Base-by-base conservation (phyloP, 2,888 invertebrate genomes). In the Aspidiotus rigidus region DNA sequence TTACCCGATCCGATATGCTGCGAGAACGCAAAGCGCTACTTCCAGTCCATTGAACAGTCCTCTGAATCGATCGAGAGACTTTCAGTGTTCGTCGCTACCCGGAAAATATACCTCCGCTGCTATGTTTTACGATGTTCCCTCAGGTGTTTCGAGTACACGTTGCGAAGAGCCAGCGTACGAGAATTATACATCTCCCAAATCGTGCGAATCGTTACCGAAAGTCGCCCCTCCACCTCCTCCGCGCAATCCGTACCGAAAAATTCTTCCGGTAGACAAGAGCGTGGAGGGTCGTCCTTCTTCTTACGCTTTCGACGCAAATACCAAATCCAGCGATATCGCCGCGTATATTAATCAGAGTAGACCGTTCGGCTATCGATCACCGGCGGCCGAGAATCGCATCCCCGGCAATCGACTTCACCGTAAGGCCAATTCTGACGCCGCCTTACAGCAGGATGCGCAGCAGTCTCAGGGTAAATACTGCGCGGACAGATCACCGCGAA, bases 161-260 rank as follows among this genome's bases (percentile, higher is more conserved):
- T 49, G n/a, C 6, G n/a, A 49, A 13, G 49, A 49, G 11, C 49
- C 10, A 39, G 6, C 17, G 7, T 59, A 59, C 28, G 28, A 39
- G 8, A 17, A 39, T 7, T 13, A 39, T 10, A 16, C 9, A 39
- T 16, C 40, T 1, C 40, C 42, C 42, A 13, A 41, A 3, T 13
- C 42, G 39, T 54, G 8, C 8, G 63, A 49, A 62, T 9, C 69
- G 39, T 42, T 69, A 7, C 60, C 69, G 1, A 71, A 69, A 41
- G 56, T 67, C 10, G 72, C 83, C 53, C 89, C 90, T 7, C 90
- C 90, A 0, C 85, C 87, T 6, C 90, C 90, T 41, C 90, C 90
- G 0, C 89, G 88, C 74, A 89, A 88, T 78, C 88, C 86, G 73
- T 81, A 83, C 74, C 82, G 85, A 71, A 82, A 84, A 77, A 80